Evolutionary conservation across 2,888 invertebrate genomes (phyloP), one percentile per base, ranked within the genome.

Genomic region (Ectemnius lituratus): DNA sequence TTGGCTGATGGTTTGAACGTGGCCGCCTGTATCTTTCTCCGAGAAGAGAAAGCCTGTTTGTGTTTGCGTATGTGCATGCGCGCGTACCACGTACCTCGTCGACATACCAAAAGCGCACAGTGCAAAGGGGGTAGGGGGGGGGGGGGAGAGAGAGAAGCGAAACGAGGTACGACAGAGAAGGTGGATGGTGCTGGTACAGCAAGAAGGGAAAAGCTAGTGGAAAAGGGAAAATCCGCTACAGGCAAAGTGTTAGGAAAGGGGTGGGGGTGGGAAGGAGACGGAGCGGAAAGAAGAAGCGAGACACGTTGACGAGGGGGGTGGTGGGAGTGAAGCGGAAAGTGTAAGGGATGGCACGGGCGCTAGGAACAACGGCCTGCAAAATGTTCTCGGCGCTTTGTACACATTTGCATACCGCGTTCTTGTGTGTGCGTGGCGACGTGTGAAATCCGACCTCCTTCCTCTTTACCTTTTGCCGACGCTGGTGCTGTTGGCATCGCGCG

Each of bases 381-480:
- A 84, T 78, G 84, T 78, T 80, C 80, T 72, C 73, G 78, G 52
- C 79, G 86, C 84, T 87, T 86, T 86, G 84, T 86, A 86, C 81
- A 87, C 86, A 87, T 87, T 87, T 87, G 85, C 87, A 85, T 85
- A 85, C 83, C 76, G 81, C 73, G 77, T 85, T 84, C 63, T 37
- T 76, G 70, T 69, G 83, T 82, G 79, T 84, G 82, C 79, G 80
- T 79, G 76, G 56, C 80, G 78, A 79, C 82, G 82, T 78, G 83
- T 84, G 79, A 85, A 86, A 84, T 86, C 83, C 81, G 79, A 77
- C 81, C 76, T 60, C 74, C 75, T 69, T 73, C 46, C 63, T 52
- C 37, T 37, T 37, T 37, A 23, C 20, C 23, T 46, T 27, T 52
- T 28, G 16, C 37, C 37, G 37, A 11, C 37, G 37, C 8, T 11